Conservation (phyloP, 2,113 vertebrate genomes). For the Stictonetta naevosa region DNA sequence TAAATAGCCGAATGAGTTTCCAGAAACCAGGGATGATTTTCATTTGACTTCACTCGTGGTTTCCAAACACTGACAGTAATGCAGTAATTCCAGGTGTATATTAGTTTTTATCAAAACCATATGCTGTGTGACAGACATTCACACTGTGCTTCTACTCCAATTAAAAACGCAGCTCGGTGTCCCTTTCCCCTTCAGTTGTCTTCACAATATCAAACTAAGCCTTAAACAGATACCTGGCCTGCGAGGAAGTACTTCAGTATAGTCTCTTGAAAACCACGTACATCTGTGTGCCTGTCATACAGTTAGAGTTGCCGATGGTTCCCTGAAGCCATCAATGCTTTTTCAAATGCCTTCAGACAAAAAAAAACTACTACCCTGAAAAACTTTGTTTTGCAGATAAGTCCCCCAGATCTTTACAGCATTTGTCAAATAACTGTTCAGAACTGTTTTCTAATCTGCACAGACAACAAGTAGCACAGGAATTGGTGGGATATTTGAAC, state of each 20-base stretch:
- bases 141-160: neutral
- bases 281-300: neutral
- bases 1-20: neutral
- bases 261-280: neutral
- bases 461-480: neutral
- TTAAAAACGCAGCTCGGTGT: neutral
- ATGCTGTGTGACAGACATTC: neutral
- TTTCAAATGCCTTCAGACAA: neutral
- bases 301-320: neutral
- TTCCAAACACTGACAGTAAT: neutral
- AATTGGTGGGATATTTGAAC: neutral
- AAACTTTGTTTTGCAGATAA: neutral
- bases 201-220: neutral
- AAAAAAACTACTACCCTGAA: neutral
- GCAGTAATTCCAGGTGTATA: neutral
- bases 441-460: neutral
- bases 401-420: neutral
- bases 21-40: neutral
- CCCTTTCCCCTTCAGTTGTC: neutral
- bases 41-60: neutral
- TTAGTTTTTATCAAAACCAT: neutral
- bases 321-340: conserved; percentile 13
- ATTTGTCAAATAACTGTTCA: neutral
- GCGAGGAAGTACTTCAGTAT: neutral
- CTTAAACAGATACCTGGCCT: neutral